Conservation (phyloP, 1,140 invertebrate genomes). For the Macrostomum lignano region DNA sequence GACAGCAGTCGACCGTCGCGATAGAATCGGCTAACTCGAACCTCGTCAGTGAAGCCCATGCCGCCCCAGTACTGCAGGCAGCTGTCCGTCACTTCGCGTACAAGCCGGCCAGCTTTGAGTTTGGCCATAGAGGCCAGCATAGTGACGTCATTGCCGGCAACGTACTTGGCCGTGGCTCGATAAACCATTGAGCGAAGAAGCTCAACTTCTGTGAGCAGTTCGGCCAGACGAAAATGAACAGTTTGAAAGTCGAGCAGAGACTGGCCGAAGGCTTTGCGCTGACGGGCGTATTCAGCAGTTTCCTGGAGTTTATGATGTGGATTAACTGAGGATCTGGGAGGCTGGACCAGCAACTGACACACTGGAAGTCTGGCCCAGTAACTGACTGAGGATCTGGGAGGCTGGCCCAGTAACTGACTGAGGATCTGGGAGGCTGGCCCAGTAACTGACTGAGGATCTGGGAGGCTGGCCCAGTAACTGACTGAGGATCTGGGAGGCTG, state of each 20-base stretch:
- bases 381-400: too few species aligned
- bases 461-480: too few species aligned
- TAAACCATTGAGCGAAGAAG: constrained; percentile 29
- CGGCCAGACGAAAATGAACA: constrained; percentile 33
- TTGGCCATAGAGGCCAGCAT: constrained; percentile 35
- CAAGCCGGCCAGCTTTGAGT: constrained; percentile 32
- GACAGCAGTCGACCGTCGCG: constrained; percentile 32
- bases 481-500: too few species aligned
- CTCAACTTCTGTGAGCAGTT: constrained; percentile 34
- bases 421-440: too few species aligned
- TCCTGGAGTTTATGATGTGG: too few species aligned
- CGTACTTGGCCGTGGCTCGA: constrained; percentile 23
- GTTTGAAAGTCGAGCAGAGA: constrained; percentile 20
- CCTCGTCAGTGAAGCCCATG: constrained; percentile 34
- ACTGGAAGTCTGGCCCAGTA: too few species aligned
- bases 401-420: too few species aligned
- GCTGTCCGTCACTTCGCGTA: constrained; percentile 30
- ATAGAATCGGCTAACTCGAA: constrained; percentile 27
- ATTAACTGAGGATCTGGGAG: too few species aligned
- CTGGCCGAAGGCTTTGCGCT: constrained; percentile 31
- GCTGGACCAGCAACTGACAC: too few species aligned
- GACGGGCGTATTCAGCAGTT: constrained; percentile 31
- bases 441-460: too few species aligned
- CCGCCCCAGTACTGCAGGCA: constrained; percentile 38
- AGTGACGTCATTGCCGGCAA: constrained; percentile 26